phyloP scores from a whole-genome alignment of 2,888 invertebrate species.

The Pseudanteris insignis region DNA sequence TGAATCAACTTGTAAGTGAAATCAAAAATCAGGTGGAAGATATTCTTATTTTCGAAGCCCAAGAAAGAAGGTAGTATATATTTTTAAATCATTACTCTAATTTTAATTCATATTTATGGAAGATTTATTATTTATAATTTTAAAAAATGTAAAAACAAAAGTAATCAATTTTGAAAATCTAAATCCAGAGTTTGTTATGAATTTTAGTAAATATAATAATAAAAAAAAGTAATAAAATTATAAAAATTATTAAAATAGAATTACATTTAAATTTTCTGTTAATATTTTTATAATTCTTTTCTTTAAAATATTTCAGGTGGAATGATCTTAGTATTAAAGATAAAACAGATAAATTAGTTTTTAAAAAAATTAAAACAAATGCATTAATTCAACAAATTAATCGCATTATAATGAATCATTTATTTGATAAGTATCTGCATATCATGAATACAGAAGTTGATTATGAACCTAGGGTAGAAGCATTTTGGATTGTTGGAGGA shows the following conservation, averaged over 20 bases:
- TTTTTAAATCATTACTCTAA: too few species aligned
- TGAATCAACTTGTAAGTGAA: too few species aligned
- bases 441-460: conserved; percentile 75
- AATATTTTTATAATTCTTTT: neutral
- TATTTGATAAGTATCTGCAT: conserved; percentile 72
- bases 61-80: conserved; percentile 71
- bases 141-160: too few species aligned
- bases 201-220: neutral
- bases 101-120: too few species aligned
- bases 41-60: conserved; percentile 72
- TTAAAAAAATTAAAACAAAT: conserved; percentile 68
- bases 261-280: neutral
- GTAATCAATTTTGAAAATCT: too few species aligned
- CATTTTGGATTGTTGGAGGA: conserved; percentile 87
- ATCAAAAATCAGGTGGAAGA: conserved; percentile 74
- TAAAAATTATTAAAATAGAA: neutral
- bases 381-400: conserved; percentile 76
- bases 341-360: conserved; percentile 42
- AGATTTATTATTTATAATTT: too few species aligned
- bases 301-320: conserved; percentile 48
- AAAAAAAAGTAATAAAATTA: neutral
- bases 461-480: conserved; percentile 80
- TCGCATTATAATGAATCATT: conserved; percentile 72
- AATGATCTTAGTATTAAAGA: conserved; percentile 46
- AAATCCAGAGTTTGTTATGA: neutral